Percentiles rank a stretch among this genome's conserved stretches.
phyloP scores from a whole-genome alignment of 2,113 vertebrate species.

The Smithornis capensis region DNA sequence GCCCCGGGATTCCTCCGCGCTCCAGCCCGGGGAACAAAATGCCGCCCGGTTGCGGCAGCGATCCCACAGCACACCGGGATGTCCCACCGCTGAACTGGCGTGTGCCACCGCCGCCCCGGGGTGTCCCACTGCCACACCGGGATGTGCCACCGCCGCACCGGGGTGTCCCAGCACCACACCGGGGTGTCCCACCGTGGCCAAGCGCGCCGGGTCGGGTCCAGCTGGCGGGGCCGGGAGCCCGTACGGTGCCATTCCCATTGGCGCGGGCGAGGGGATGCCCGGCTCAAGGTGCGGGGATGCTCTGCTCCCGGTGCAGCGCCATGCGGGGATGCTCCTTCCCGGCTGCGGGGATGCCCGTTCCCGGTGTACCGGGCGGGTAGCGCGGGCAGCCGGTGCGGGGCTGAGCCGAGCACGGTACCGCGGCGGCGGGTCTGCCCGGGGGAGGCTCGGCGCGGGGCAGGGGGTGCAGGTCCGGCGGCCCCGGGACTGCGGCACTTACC shows the following conservation, averaged over 20 bases:
- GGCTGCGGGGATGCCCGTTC: not conserved
- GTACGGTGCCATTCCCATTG: not conserved
- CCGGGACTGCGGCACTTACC: constrained; percentile 2
- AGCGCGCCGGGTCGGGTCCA: not conserved
- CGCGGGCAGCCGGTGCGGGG: not conserved
- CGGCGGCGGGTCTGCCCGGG: not conserved
- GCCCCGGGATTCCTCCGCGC: not conserved
- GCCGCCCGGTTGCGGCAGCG: not conserved
- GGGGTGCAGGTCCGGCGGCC: not conserved
- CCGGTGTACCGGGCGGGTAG: not conserved
- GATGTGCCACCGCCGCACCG: rapidly evolving
- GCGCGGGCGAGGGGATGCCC: not conserved
- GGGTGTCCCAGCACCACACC: rapidly evolving
- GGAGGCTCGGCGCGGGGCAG: not conserved
- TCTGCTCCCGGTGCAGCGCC: not conserved
- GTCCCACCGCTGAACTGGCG: rapidly evolving
- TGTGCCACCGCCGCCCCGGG: not conserved
- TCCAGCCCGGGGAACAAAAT: not conserved
- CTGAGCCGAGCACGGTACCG: not conserved
- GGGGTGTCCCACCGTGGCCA: not conserved
- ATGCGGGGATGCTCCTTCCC: not conserved
- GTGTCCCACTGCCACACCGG: not conserved
- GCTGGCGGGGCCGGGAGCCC: not conserved
- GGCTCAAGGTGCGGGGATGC: not conserved
- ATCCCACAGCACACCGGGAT: not conserved